phyloP scores from a whole-genome alignment of 2,888 invertebrate genomes.

The Leptothorax acervorum region DNA sequence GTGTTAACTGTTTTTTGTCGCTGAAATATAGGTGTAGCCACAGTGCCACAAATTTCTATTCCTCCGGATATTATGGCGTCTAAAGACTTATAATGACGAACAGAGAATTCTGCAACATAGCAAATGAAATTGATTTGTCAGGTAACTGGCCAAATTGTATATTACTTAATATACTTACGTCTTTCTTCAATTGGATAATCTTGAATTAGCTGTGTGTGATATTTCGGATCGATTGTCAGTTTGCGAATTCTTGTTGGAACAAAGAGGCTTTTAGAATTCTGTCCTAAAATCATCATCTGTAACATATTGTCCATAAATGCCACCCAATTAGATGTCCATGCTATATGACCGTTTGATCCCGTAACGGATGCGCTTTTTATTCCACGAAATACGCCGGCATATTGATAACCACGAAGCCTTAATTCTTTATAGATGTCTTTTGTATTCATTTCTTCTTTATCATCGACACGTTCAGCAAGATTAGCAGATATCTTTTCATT shows the following conservation, averaged over 20 bases:
- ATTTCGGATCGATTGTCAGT: constrained; percentile 87
- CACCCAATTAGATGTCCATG: constrained; percentile 89
- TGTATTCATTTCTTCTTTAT: constrained; percentile 73
- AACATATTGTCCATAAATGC: constrained; percentile 90
- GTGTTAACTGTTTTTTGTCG: constrained; percentile 86
- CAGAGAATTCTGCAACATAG: constrained; percentile 83
- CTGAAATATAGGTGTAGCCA: constrained; percentile 87
- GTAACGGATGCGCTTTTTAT: constrained; percentile 85
- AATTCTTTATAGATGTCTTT: constrained; percentile 85
- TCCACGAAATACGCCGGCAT: constrained; percentile 86
- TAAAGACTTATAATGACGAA: constrained; percentile 83
- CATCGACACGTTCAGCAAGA: constrained; percentile 61
- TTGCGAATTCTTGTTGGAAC: constrained; percentile 88
- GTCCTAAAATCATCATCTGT: constrained; percentile 87
- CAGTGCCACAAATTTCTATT: constrained; percentile 87
- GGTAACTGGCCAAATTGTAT: no score
- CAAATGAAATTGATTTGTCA: no score
- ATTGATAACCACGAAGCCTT: constrained; percentile 87
- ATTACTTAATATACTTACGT: no score
- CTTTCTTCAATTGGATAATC: background rate
- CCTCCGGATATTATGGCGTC: constrained; percentile 86
- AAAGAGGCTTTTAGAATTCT: constrained; percentile 85
- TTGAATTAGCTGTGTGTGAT: constrained; percentile 44
- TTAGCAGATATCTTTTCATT: constrained; percentile 70
- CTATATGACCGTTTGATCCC: constrained; percentile 82